phyloP scores from a whole-genome alignment of 2,113 vertebrate species.

The Strigops habroptila region DNA sequence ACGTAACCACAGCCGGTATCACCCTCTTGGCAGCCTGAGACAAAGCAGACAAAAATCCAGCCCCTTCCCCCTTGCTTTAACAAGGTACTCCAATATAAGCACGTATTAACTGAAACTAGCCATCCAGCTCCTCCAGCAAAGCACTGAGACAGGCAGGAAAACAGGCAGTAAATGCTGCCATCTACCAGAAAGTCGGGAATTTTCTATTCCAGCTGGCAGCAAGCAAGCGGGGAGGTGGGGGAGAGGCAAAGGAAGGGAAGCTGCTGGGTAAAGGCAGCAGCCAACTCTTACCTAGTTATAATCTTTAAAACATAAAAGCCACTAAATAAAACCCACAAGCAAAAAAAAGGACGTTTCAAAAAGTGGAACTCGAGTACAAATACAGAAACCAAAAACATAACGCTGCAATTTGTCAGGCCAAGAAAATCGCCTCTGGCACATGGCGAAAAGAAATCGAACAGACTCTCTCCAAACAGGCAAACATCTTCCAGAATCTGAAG shows the following conservation, averaged over 20 bases:
- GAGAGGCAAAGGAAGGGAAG: not conserved
- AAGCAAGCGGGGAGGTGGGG: not conserved
- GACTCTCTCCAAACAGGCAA: not conserved
- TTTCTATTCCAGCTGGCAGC: not conserved
- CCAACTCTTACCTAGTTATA: not conserved
- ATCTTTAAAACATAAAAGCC: not conserved
- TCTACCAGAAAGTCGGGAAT: slow-evolving; percentile 1
- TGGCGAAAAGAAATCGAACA: not conserved
- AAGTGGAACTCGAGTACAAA: accelerated
- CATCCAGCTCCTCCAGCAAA: not conserved
- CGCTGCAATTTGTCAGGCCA: accelerated
- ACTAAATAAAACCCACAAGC: not conserved
- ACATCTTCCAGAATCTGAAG: not conserved
- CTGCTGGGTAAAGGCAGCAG: not conserved
- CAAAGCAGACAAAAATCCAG: not conserved
- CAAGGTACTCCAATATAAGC: accelerated
- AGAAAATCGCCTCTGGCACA: not conserved
- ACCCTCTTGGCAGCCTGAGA: accelerated
- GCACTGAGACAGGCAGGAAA: not conserved
- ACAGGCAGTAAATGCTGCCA: slow-evolving; percentile 40
- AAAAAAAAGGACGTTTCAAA: not conserved
- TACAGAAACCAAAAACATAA: not conserved
- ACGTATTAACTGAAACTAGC: accelerated
- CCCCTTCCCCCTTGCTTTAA: not conserved
- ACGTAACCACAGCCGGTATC: accelerated